Evolutionary conservation across 2,888 invertebrate genomes (phyloP).

Genomic region (Carpatolechia fugitivella): DNA sequence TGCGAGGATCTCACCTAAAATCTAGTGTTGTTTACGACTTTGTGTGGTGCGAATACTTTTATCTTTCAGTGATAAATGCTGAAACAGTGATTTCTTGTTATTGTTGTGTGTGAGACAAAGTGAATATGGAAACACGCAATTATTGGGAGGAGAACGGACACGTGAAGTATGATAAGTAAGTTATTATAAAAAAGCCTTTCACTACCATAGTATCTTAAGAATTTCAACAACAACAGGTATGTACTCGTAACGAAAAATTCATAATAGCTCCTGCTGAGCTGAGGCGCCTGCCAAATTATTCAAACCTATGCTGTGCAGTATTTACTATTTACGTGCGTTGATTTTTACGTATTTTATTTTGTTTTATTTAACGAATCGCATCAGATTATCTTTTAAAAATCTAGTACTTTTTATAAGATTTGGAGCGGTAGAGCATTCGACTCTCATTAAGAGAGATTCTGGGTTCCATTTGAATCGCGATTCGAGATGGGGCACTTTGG

Average conservation of each 20-base stretch:
- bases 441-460: too few species aligned
- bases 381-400: too few species aligned
- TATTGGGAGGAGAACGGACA: conserved; percentile 73
- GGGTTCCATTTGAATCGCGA: too few species aligned
- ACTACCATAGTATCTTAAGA: too few species aligned
- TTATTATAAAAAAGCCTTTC: conserved; percentile 14
- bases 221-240: neutral
- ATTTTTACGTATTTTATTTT: too few species aligned
- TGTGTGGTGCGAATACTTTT: neutral
- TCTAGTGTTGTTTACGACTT: neutral
- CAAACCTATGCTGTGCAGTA: too few species aligned
- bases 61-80: conserved; percentile 37
- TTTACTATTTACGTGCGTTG: too few species aligned
- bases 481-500: too few species aligned
- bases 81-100: conserved; percentile 41
- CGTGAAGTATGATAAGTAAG: conserved; percentile 71
- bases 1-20: conserved; percentile 45
- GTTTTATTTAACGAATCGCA: too few species aligned
- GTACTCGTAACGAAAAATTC: neutral
- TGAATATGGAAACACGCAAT: conserved; percentile 67
- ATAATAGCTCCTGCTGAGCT: neutral
- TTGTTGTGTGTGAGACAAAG: conserved; percentile 52
- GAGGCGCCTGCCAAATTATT: too few species aligned
- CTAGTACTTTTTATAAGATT: too few species aligned
- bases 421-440: too few species aligned